These are phyloP conservation scores for mouse (Mus musculus) DNA, from an alignment of 2,113 vertebrate genomes.

Conservation along the genomic window GRCm39 chr7:79406001-79406500, in stretches of 20 bases:
- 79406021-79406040: background rate
- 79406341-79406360: background rate
- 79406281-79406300: background rate
- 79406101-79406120: background rate
- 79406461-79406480: background rate
- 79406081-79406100: background rate
- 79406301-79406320: background rate
- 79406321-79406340: background rate
- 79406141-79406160: background rate
- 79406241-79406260: background rate
- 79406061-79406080: background rate
- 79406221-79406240: background rate
- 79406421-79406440: background rate
- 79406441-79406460: background rate
- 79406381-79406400: background rate
- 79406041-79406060: background rate
- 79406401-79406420: background rate
- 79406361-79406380: background rate
- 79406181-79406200: background rate
- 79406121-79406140: background rate
- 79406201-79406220: too few relatives aligned
- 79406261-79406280: background rate
- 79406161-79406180: background rate
- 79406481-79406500: background rate
- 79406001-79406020: background rate